Base-by-base conservation (phyloP, 2,797 vertebrate genomes). In the Rhinichthys osculus region DNA sequence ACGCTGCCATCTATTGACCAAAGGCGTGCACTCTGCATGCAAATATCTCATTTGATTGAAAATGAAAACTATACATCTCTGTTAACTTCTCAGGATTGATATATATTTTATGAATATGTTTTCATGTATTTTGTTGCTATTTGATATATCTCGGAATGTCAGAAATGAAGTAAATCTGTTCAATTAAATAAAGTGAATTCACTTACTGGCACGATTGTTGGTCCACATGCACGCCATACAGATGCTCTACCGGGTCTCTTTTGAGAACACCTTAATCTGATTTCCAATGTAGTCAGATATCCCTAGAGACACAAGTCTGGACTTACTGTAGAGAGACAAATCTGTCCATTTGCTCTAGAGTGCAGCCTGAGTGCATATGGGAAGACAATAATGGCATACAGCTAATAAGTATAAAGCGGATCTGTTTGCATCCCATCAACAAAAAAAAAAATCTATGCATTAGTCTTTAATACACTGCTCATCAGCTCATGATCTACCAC, bases 1-100 rank as follows among this genome's bases (percentile, higher is more conserved):
- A 90, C 71, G 72, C 83, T 89, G 85, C 90, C 89, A 87, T 74
- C 89, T 87, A 81, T 76, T 86, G 87, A 85, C 57, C 73, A 85
- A 64, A 64, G 47, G 7, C 52, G 35, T 44, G 57, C 33, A 82
- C 40, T 40, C 35, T 59, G 42, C 52, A 59, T 70, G 27, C 42
- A 85, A 79, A 79, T 44, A 33, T 85, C 21, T 40, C 11, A 52
- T 57, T 59, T 71, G 38, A 17, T 23, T 73, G 44, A 64, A 47
- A 73, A 11, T 73, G 44, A 64, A 47, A 73, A 11, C 35, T n/a
- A 57, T 38, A 35, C 27, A 47, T 35, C 35, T 21, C 59, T 47
- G 14, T 40, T 19, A 30, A 7, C 14, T 19, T n/a, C 23, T 64
- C 35, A 40, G 23, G 54, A 62, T 38, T 19, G 10, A 42, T 62